phyloP scores from a whole-genome alignment of 2,797 vertebrate genomes.

The Falco cherrug region DNA sequence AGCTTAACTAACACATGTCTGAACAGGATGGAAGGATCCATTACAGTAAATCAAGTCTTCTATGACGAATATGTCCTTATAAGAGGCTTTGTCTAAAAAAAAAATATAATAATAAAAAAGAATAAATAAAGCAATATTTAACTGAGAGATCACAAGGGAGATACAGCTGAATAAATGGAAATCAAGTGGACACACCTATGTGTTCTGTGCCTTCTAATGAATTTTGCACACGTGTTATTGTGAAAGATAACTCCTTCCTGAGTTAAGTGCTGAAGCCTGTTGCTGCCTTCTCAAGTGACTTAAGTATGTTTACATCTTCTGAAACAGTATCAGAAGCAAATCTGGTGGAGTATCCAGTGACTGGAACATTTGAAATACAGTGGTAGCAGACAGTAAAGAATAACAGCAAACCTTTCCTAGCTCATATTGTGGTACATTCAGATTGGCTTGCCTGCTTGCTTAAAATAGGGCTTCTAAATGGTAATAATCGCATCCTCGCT shows the following conservation, averaged over 20 bases:
- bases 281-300: neutral
- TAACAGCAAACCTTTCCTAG: neutral
- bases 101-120: too few relatives aligned
- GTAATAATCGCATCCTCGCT: neutral
- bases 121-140: neutral
- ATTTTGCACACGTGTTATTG: slow-evolving; percentile 23
- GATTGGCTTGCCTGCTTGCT: neutral
- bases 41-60: neutral
- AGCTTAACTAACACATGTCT: neutral
- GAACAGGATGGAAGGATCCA: neutral
- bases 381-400: neutral
- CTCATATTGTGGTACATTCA: neutral
- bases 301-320: neutral
- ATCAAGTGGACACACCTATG: neutral
- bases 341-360: neutral
- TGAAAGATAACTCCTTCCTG: neutral
- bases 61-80: neutral
- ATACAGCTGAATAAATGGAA: neutral
- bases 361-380: neutral
- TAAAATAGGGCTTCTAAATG: neutral
- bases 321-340: neutral
- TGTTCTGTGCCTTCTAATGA: slow-evolving; percentile 49
- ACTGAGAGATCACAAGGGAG: neutral
- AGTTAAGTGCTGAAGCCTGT: neutral
- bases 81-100: neutral